phyloP scores from a whole-genome alignment of 2,888 invertebrate genomes.

The Myathropa florea region DNA sequence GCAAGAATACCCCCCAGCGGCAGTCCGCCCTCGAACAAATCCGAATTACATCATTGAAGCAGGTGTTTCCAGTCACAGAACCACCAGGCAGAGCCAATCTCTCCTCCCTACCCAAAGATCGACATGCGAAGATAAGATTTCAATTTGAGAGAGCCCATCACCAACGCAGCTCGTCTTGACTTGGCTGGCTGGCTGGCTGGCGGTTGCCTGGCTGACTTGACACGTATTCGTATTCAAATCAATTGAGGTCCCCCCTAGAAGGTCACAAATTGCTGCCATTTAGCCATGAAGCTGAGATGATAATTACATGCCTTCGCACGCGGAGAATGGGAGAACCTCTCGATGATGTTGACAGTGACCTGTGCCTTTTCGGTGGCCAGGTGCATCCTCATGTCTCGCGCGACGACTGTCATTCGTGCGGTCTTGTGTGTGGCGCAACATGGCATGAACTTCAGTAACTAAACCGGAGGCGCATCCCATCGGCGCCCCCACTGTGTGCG shows the following conservation, averaged over 20 bases:
- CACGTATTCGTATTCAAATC: slow-evolving; percentile 50
- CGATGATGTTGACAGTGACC: slow-evolving; percentile 69
- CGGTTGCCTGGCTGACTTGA: not conserved
- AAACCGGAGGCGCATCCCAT: slow-evolving; percentile 55
- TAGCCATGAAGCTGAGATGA: slow-evolving; percentile 63
- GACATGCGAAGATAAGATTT: slow-evolving; percentile 61
- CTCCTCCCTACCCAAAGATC: slow-evolving; percentile 36
- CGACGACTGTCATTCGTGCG: slow-evolving; percentile 49
- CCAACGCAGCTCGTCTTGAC: not conserved
- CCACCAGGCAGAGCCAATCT: slow-evolving; percentile 38
- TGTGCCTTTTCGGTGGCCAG: slow-evolving; percentile 63
- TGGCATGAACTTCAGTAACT: slow-evolving; percentile 33
- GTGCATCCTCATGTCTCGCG: slow-evolving; percentile 52
- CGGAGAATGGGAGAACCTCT: slow-evolving; percentile 44
- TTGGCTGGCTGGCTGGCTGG: not conserved
- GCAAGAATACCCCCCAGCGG: not conserved
- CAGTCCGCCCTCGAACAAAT: slow-evolving; percentile 16
- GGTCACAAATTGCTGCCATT: slow-evolving; percentile 68
- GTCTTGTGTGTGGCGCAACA: slow-evolving; percentile 4
- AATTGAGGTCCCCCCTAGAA: slow-evolving; percentile 56
- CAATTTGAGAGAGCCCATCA: slow-evolving; percentile 51
- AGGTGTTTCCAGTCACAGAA: slow-evolving; percentile 51
- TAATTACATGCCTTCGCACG: slow-evolving; percentile 57
- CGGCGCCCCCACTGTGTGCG: slow-evolving; percentile 29
- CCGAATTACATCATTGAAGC: slow-evolving; percentile 51